phyloP scores from a whole-genome alignment of 2,888 invertebrate genomes.

The Fissipunctia ypsillon region DNA sequence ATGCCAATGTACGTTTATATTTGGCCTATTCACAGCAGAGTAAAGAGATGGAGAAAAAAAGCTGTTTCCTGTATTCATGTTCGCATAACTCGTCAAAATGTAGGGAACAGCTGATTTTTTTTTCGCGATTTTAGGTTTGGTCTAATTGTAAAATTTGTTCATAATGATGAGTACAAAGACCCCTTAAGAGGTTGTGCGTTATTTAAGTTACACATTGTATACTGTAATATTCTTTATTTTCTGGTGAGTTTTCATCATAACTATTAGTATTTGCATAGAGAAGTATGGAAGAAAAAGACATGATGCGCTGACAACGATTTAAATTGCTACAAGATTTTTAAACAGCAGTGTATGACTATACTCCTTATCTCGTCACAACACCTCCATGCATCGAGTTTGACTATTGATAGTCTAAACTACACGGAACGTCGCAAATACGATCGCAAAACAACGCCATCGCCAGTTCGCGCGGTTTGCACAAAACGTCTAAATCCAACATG shows the following conservation, averaged over 20 bases:
- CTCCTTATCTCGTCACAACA: slow-evolving; percentile 11
- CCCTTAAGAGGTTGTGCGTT: too few species aligned
- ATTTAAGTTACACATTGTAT: too few species aligned
- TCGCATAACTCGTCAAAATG: too few species aligned
- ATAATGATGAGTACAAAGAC: too few species aligned
- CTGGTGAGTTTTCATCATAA: neutral
- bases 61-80: too few species aligned
- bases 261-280: neutral
- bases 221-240: neutral
- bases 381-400: neutral
- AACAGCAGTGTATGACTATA: neutral
- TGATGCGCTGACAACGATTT: neutral
- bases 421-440: slow-evolving; percentile 18
- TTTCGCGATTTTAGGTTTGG: too few species aligned
- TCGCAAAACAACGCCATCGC: slow-evolving; percentile 5
- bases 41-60: too few species aligned
- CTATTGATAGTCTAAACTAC: slow-evolving; percentile 20
- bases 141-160: too few species aligned
- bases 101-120: too few species aligned
- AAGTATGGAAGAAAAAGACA: neutral
- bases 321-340: neutral
- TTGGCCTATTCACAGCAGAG: neutral
- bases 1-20: neutral
- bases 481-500: slow-evolving; percentile 54
- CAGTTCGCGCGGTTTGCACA: slow-evolving; percentile 19